A percentile compares a stretch with the other conserved stretches of the same genome.
phyloP scores from a whole-genome alignment of 2,888 invertebrate genomes.

The Andrena hattorfiana region DNA sequence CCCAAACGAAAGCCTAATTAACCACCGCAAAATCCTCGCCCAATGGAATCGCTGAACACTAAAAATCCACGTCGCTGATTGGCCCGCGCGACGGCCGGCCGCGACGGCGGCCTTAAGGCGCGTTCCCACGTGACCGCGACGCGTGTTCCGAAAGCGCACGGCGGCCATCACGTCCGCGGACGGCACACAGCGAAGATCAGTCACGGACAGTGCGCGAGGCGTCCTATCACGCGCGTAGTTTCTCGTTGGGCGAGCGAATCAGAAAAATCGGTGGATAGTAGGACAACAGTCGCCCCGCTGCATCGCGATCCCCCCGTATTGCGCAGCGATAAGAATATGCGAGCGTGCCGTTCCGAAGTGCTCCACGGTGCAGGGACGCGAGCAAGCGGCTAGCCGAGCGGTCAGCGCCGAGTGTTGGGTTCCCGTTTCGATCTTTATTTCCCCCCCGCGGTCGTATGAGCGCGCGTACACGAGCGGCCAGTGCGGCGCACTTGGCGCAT shows the following conservation, averaged over 20 bases:
- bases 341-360: slow-evolving; percentile 36
- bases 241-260: slow-evolving; percentile 45
- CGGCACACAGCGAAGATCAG: slow-evolving; percentile 45
- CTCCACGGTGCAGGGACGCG: slow-evolving; percentile 37
- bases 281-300: slow-evolving; percentile 36
- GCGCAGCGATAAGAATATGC: slow-evolving; percentile 51
- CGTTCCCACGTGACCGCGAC: neutral
- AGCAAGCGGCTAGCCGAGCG: slow-evolving; percentile 35
- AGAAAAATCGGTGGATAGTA: slow-evolving; percentile 47
- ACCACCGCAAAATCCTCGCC: neutral
- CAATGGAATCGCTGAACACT: slow-evolving; percentile 3
- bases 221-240: slow-evolving; percentile 50
- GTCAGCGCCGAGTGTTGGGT: slow-evolving; percentile 34
- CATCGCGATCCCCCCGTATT: slow-evolving; percentile 25
- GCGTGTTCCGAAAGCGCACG: neutral
- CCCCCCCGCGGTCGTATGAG: slow-evolving; percentile 35
- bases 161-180: slow-evolving; percentile 34
- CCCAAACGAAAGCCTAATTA: neutral
- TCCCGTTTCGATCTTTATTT: slow-evolving; percentile 24
- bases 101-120: neutral
- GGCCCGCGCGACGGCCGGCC: neutral
- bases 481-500: slow-evolving; percentile 64
- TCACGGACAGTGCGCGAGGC: slow-evolving; percentile 47
- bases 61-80: slow-evolving; percentile 13
- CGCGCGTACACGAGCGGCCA: slow-evolving; percentile 47